These are phyloP conservation scores for Mayetiola destructor DNA, from an alignment of 2,888 invertebrate species.

Conservation along the genomic window DNA sequence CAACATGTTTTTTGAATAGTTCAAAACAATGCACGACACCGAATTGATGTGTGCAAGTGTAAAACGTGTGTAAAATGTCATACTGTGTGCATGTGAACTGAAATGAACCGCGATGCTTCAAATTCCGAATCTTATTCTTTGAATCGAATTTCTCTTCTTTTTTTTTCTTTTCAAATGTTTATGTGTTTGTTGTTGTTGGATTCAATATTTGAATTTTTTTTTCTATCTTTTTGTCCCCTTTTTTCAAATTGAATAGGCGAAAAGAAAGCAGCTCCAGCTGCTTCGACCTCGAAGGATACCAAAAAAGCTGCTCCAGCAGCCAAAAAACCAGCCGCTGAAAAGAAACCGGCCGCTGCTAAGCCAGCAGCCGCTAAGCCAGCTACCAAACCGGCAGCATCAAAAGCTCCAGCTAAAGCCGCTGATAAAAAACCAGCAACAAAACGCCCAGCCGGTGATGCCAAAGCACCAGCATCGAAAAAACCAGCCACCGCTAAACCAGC, in stretches of 20 bases:
- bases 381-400: slow-evolving; percentile 23
- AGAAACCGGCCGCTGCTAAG: slow-evolving; percentile 24
- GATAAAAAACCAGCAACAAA: slow-evolving; percentile 31
- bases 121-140: too few relatives aligned
- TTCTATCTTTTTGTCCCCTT: neutral
- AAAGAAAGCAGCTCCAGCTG: slow-evolving; percentile 37
- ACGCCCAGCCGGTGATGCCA: slow-evolving; percentile 35
- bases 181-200: too few relatives aligned
- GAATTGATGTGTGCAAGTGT: neutral
- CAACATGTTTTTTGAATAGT: neutral
- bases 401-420: slow-evolving; percentile 29
- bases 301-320: slow-evolving; percentile 2
- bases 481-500: slow-evolving; percentile 19
- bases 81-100: neutral
- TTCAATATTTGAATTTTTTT: too few relatives aligned
- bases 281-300: slow-evolving; percentile 23
- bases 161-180: too few relatives aligned
- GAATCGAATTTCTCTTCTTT: neutral
- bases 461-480: slow-evolving; percentile 31
- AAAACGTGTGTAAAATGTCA: neutral
- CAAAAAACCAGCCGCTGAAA: slow-evolving; percentile 22
- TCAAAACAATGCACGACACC: too few relatives aligned
- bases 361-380: slow-evolving; percentile 28
- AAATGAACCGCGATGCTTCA: too few relatives aligned
- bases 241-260: slow-evolving; percentile 29